Evolutionary conservation across 2,888 invertebrate genomes (phyloP).

Genomic region (Meteorus cinctellus): DNA sequence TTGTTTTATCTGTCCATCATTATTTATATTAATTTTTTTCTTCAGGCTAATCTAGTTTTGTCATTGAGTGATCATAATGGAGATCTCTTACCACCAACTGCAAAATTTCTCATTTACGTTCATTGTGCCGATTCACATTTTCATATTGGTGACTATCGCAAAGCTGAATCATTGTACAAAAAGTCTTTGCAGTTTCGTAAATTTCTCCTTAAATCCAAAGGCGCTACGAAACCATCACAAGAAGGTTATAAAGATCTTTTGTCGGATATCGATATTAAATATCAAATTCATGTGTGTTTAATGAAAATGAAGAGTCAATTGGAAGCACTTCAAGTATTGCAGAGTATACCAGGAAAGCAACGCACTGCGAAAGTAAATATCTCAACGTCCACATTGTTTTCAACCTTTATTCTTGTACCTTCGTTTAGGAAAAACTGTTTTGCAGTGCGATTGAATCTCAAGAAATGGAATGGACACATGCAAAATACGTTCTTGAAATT

Average conservation of each 20-base stretch:
- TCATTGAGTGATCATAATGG: constrained; percentile 80
- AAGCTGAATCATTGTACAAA: constrained; percentile 81
- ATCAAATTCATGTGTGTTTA: constrained; percentile 82
- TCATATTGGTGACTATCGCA: constrained; percentile 79
- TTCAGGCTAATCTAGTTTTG: constrained; percentile 79
- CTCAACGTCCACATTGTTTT: constrained; percentile 8
- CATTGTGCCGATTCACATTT: constrained; percentile 83
- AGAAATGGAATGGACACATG: no score
- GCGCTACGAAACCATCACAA: constrained; percentile 72
- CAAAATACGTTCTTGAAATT: no score
- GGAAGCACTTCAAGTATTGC: constrained; percentile 77
- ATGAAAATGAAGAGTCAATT: constrained; percentile 79
- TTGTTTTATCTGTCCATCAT: neutral
- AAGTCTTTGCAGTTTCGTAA: constrained; percentile 80
- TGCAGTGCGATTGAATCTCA: no score
- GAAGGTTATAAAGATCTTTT: constrained; percentile 75
- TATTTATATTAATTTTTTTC: neutral
- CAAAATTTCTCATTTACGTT: constrained; percentile 81
- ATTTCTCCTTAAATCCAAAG: constrained; percentile 76
- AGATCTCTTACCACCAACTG: constrained; percentile 77
- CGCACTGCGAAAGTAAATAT: constrained; percentile 79
- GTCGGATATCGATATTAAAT: constrained; percentile 82
- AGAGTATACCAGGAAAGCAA: constrained; percentile 78
- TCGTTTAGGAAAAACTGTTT: no score
- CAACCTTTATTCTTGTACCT: no score